Evolutionary conservation across 1,140 invertebrate species (phyloP), one percentile per base, ranked within the genome.

Genomic region (Drosophila murphyi): DNA sequence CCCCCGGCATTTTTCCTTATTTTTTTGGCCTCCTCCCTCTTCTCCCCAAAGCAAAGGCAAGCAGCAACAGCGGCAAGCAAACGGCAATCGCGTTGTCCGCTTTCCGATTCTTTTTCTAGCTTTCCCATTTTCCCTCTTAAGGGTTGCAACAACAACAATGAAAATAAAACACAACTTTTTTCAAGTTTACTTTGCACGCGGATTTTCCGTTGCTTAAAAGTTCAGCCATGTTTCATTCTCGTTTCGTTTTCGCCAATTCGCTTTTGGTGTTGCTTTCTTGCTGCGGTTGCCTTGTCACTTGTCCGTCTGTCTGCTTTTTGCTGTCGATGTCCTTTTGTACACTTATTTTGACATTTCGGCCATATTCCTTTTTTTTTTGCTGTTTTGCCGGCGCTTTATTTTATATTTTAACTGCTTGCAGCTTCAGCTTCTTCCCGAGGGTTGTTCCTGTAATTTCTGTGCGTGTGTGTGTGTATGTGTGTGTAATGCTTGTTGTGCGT

Each of bases 161-260:
- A 43, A 61, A 69, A 65, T 10, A 31, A 57, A 61, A 56, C 39
- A 56, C 51, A 88, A 82, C 34, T 68, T 87, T 80, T 39, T 88
- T 88, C 85, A 88, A 88, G 83, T 88, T 87, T 87, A 80, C 59
- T 70, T 80, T 73, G 10, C 71, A 80, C 63, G 82, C 76, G 83
- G 28, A 28, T 50, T 69, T 70, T 55, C 37, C 37, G 31, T 48
- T 39, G 28, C n/a, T 39, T 8, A 7, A 8, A 39, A 39, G 37
- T 39, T 39, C 20, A 20, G 35, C 51, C 41, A 31, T 73, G 79
- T 71, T 62, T 47, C 60, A 62, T 20, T 67, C 61, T 34, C 70
- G 47, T 73, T 77, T 68, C 52, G 71, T 67, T 77, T 71, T 52
- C 52, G 8, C 34, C 56, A 28, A 32, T 52, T 41, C 10, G 29